phyloP scores from a whole-genome alignment of 2,797 vertebrate genomes.

The Novumbra hubbsi region DNA sequence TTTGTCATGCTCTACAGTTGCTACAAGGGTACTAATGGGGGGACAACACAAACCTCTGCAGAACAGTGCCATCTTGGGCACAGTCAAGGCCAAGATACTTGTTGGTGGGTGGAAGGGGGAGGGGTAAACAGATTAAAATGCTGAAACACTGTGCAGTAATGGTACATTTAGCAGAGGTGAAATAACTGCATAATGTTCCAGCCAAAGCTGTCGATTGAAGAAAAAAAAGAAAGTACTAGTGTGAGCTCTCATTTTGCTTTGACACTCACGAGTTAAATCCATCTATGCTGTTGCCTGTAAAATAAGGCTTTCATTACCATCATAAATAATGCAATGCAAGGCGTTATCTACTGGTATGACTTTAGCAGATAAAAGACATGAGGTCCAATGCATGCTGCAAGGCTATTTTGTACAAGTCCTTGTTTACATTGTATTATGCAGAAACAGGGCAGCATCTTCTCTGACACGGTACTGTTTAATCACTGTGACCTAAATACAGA shows the following conservation, averaged over 20 bases:
- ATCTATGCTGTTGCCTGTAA: background rate
- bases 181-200: background rate
- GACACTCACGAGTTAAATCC: background rate
- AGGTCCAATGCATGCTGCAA: background rate
- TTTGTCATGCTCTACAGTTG: conserved; percentile 16
- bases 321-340: background rate
- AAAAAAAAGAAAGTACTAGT: background rate
- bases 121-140: too few species aligned
- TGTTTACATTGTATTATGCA: background rate
- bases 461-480: conserved; percentile 37
- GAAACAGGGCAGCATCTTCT: conserved; percentile 19
- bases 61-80: conserved; percentile 11
- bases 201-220: background rate
- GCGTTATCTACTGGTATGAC: background rate
- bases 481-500: conserved; percentile 46
- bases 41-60: conserved; percentile 18
- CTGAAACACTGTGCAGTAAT: background rate
- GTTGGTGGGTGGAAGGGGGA: too few species aligned
- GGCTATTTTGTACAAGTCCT: background rate
- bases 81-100: conserved; percentile 14
- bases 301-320: background rate
- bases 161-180: background rate
- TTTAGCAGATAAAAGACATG: background rate
- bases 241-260: background rate
- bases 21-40: conserved; percentile 9